These are phyloP conservation scores for Villa cingulata DNA, from an alignment of 2,888 invertebrate species.

Conservation along the genomic window DNA sequence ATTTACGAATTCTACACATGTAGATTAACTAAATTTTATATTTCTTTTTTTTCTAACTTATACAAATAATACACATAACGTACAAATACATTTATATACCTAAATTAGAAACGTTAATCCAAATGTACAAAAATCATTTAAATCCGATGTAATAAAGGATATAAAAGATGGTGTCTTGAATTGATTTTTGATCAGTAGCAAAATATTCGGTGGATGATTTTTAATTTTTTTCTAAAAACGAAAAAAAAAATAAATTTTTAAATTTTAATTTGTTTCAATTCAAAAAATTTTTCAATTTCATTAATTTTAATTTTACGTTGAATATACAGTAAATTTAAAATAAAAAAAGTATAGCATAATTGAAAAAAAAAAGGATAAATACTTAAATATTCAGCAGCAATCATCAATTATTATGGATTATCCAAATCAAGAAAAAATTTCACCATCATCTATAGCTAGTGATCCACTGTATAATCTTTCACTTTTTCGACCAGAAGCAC, in stretches of 20 bases:
- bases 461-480: constrained; percentile 1
- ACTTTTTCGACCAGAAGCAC: constrained; percentile 13
- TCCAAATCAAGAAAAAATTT: neutral
- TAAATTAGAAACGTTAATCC: neutral
- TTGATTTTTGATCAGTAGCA: neutral
- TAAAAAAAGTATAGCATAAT: too few species aligned
- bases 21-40: neutral
- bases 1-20: neutral
- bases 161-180: neutral
- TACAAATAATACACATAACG: too few species aligned
- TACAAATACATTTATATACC: too few species aligned
- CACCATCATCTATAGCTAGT: neutral
- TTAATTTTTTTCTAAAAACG: too few species aligned
- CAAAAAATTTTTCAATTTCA: neutral
- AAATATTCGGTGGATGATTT: too few species aligned
- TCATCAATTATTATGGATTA: neutral
- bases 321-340: too few species aligned
- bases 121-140: neutral
- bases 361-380: too few species aligned
- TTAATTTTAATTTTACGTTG: neutral
- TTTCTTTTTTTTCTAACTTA: too few species aligned
- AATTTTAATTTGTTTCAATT: too few species aligned
- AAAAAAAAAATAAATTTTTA: too few species aligned
- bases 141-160: neutral
- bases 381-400: neutral